These are phyloP conservation scores for Cancer borealis DNA, from an alignment of 2,888 invertebrate species.

Conservation along the genomic window DNA sequence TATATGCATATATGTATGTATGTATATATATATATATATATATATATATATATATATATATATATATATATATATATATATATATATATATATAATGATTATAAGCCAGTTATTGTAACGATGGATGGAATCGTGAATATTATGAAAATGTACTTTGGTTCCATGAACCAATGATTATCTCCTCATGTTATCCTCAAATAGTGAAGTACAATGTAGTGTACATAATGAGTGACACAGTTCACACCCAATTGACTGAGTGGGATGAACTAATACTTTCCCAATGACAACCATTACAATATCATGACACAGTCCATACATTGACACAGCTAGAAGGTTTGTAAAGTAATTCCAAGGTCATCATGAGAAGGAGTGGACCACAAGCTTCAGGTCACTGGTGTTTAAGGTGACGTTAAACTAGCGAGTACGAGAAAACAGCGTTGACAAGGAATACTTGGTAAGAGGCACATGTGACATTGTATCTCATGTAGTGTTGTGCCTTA, in stretches of 20 bases:
- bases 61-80: constrained; percentile 1
- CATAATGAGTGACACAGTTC: neutral
- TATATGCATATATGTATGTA: neutral
- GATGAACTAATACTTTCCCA: neutral
- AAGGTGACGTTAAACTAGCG: neutral
- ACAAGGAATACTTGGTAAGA: neutral
- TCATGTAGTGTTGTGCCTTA: constrained; percentile 31
- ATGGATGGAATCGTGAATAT: constrained; percentile 27
- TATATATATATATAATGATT: neutral
- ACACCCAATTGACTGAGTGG: neutral
- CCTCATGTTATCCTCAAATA: neutral
- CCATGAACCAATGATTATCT: constrained; percentile 17
- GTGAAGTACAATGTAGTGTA: neutral
- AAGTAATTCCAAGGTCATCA: neutral
- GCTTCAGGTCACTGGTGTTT: neutral
- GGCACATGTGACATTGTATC: constrained; percentile 15
- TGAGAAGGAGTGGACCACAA: neutral
- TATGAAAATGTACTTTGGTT: constrained; percentile 36
- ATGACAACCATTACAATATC: constrained; percentile 5
- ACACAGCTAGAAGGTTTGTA: constrained; percentile 9
- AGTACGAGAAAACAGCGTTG: neutral
- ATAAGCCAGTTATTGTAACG: neutral
- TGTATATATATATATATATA: constrained; percentile 36
- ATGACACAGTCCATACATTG: constrained; percentile 2
- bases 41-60: constrained; percentile 17